Base-by-base conservation (phyloP, 2,113 vertebrate species). In the Aleadryas rufinucha region DNA sequence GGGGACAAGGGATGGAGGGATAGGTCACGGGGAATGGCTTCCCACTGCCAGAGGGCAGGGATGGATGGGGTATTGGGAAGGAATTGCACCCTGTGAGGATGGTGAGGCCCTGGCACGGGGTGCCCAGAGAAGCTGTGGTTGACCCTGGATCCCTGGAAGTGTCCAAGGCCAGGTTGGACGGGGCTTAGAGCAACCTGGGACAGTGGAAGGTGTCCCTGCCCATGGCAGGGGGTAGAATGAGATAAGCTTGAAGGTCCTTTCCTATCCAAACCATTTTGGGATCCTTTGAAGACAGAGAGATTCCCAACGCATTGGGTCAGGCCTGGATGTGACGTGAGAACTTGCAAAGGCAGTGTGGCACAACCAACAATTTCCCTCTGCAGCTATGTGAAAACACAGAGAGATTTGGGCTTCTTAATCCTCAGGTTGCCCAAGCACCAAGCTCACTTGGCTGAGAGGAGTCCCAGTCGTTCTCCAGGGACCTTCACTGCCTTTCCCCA, bases 111-210 rank as follows among this genome's bases (percentile, higher is more conserved):
- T n/a, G 47, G 47, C n/a, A 79, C 74, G 70, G 47, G 27, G 1
- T 87, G 24, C 24, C 42, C 50, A 33, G 42, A 72, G 66, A 0
- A 50, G 66, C 27, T 72, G 66, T 13, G 85, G 75, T 57, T 71
- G 26, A 3, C 18, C 11, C 50, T 56, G 50, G 50, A 57, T 28
- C 37, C 59, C 68, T 50, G 37, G 35, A 0, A 65, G 22, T 28
- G 52, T 0, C 19, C 52, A 11, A 59, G 27, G 27, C 27, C 52
- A 44, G 52, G 10, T 0, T 74, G 54, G 45, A 20, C 0, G 0
- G 19, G 54, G 33, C 13, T 87, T 8, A 52, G 52, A 65, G 33
- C 22, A 37, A 0, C 22, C 18, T 78, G 52, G 69, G 53, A 10
- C 0, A 41, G 13, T n/a, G 77, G 6, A 4, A 52, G 7, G 23